phyloP scores from a whole-genome alignment of 2,113 vertebrate genomes.

The Rhegmatorhina hoffmannsi region DNA sequence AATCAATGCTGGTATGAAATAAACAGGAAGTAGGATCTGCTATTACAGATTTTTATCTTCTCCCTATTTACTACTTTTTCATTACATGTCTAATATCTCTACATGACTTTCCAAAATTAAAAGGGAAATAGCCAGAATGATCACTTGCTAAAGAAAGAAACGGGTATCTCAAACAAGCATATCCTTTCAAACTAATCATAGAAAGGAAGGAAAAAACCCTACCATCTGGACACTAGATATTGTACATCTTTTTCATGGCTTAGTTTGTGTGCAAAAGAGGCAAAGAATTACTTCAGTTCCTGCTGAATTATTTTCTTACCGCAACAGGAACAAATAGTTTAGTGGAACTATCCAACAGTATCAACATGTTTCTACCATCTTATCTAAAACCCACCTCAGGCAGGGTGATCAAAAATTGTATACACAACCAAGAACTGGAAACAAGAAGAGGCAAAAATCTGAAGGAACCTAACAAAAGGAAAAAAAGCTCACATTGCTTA shows the following conservation, averaged over 20 bases:
- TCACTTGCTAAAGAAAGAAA: background rate
- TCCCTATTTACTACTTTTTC: background rate
- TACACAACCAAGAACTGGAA: background rate
- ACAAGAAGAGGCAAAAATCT: background rate
- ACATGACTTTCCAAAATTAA: background rate
- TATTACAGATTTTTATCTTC: background rate
- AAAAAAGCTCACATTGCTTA: background rate
- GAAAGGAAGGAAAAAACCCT: background rate
- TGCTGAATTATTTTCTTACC: background rate
- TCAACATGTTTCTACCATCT: background rate
- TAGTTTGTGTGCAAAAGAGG: background rate
- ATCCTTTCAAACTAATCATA: background rate
- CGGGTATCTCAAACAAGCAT: background rate
- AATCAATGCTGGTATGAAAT: background rate
- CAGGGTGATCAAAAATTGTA: background rate
- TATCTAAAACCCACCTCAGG: background rate
- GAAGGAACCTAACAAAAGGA: background rate
- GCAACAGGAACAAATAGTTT: background rate
- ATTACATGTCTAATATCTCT: background rate
- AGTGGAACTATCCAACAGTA: background rate
- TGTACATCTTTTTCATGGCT: background rate
- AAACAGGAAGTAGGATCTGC: background rate
- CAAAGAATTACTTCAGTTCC: background rate
- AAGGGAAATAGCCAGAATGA: background rate
- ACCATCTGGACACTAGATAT: background rate